Evolutionary conservation across 2,113 vertebrate genomes (phyloP), one percentile per base, ranked within the genome.

Genomic region (Phoxinus phoxinus): DNA sequence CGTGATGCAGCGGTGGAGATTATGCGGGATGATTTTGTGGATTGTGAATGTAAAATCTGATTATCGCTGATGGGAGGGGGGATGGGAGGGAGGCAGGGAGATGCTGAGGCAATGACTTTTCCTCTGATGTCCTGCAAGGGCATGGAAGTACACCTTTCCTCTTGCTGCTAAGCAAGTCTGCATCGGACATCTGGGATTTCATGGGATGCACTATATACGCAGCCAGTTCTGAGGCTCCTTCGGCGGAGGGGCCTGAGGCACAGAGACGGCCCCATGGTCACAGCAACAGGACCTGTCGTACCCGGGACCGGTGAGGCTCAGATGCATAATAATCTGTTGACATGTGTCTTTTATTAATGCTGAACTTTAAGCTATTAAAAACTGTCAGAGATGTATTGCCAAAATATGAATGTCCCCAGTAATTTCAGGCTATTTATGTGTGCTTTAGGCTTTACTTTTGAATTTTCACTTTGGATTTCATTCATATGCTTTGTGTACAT

Each of bases 131-230:
- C 92, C 91, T 92, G 90, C 87, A 88, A 73, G 91, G 90, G 85
- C 90, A 83, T 89, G 90, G 89, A 58, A 48, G 76, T 89, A 92
- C 86, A 88, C 88, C 67, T 76, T 89, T 87, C 85, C 32, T 74
- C 90, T 89, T 56, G 81, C 90, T 86, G 88, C 44, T 82, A 88
- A 87, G 92, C 91, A 83, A 73, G 44, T 37, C 44, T 32, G 59
- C 51, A 41, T 81, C 63, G 17, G 87, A 90, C 90, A 90, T 84
- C 89, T 85, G 88, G 90, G 87, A 91, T 93, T 89, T 94, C 90
- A 94, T 94, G 93, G 93, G 94, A 94, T 94, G 94, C 93, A 93
- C 92, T 87, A 93, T 93, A 87, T 94, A 94, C 84, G 94, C 94
- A 77, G 92, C 93, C 89, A 94, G 93, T 90, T 92, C 94, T 90